Evolutionary conservation across 2,797 vertebrate genomes (phyloP), one percentile per base, ranked within the genome.

Genomic region (Rachycentron canadum): DNA sequence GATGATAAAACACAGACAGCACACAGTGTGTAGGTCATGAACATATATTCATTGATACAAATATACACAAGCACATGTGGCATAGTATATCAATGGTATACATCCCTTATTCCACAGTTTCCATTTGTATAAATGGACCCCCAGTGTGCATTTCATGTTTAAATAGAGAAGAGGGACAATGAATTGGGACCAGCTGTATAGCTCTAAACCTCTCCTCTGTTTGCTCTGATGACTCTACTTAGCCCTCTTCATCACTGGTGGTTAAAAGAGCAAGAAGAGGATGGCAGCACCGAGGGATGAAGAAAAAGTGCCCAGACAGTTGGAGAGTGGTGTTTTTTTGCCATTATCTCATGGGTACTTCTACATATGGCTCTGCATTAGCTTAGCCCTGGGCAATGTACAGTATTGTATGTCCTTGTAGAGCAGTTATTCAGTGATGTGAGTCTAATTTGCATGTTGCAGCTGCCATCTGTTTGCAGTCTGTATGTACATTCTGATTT

Each of bases 391-490:
- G 49, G 41, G 65, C 32, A 32, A 79, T 68, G 60, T 73, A 68
- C 61, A 84, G 28, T 56, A 69, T 53, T 2, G 3, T 25, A 26
- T 53, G 74, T 72, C 85, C 79, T 70, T 68, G 72, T 69, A 83
- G 80, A 80, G 28, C 71, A 21, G 68, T 67, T 61, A 75, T 74
- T 81, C 69, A 49, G 50, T 70, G 65, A 77, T 76, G 70, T 49
- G 60, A 78, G 52, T 62, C 59, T 58, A 74, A 86, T 84, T 84
- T 79, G 65, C 67, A 81, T 87, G 73, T 85, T 78, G 57, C 45
- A 53, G 38, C 55, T 62, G 69, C 86, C 86, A 84, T 87, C 79
- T 91, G 83, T 74, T 81, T 59, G 55, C 36, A 69, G 76, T 79
- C 59, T 78, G 65, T 49, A 63, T 67, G 63, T 62, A 70, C 62